A percentile compares a stretch with the other conserved stretches of the same genome.
These are phyloP conservation scores for Ptychadena robeensis DNA, from an alignment of 2,797 vertebrate species.

Conservation along the genomic window DNA sequence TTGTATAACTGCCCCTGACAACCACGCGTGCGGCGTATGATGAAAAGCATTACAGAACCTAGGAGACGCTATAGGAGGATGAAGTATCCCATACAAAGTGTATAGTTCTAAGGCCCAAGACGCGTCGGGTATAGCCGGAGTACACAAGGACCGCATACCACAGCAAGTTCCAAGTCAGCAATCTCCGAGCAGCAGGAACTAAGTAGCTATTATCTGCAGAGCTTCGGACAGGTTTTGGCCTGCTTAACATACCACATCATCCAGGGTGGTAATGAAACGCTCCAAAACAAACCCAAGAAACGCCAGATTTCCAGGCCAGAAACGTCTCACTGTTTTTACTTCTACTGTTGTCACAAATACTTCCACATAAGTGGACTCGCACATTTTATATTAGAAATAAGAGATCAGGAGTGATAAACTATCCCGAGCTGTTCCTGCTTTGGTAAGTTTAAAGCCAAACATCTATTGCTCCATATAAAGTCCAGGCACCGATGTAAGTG, in stretches of 20 bases:
- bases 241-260: constrained; percentile 8
- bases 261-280: not conserved
- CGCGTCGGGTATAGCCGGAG: not conserved
- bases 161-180: not conserved
- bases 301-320: not conserved
- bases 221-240: constrained; percentile 3
- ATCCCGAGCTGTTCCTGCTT: not conserved
- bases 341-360: not conserved
- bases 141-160: constrained; percentile 25
- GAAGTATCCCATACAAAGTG: not conserved
- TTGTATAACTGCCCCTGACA: too few relatives aligned
- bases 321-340: not conserved
- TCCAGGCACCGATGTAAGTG: not conserved
- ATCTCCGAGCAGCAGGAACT: not conserved
- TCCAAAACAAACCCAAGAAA: constrained; percentile 13
- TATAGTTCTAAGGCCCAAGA: not conserved
- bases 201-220: not conserved
- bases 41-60: too few relatives aligned
- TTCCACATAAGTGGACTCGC: not conserved
- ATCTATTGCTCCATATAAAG: not conserved
- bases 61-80: not conserved
- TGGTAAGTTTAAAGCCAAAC: not conserved
- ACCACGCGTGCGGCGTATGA: too few relatives aligned
- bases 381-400: not conserved
- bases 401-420: not conserved